phyloP scores from a whole-genome alignment of 2,797 vertebrate species.

The Mastacembelus armatus region DNA sequence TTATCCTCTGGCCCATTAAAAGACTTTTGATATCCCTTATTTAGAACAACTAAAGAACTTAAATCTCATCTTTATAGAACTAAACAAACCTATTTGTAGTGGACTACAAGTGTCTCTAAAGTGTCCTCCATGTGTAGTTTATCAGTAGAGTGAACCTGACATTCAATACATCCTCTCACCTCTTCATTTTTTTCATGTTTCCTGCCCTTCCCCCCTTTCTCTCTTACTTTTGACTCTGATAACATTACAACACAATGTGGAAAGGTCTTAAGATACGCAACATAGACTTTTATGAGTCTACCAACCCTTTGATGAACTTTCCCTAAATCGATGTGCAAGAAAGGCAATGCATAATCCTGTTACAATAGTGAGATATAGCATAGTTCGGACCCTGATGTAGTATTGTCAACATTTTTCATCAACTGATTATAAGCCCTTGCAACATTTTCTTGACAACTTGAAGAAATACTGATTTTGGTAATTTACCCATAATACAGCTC shows the following conservation, averaged over 20 bases:
- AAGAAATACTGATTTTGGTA: too few species aligned
- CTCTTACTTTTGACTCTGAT: conserved; percentile 53
- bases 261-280: conserved; percentile 69
- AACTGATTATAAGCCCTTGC: conserved; percentile 14
- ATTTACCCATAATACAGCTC: too few species aligned
- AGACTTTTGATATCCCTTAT: conserved; percentile 1
- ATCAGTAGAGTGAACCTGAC: conserved; percentile 42
- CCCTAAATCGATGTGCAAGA: conserved; percentile 36
- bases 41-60: not conserved
- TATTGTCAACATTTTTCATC: conserved; percentile 20
- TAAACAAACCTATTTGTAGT: too few species aligned
- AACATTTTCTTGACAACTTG: conserved; percentile 2
- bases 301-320: conserved; percentile 80
- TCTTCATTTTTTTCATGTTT: conserved; percentile 16
- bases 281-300: conserved; percentile 79
- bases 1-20: not conserved
- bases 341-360: conserved; percentile 21
- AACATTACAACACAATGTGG: conserved; percentile 58
- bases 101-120: too few species aligned
- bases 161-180: conserved; percentile 34
- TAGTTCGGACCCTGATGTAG: conserved; percentile 2
- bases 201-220: not conserved
- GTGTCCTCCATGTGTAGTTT: conserved; percentile 21
- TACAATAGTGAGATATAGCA: not conserved
- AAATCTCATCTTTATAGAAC: not conserved